Percentiles rank a stretch among this genome's conserved stretches.
Conservation (phyloP, 1,140 invertebrate species). For the Matsumurasca onukii region DNA sequence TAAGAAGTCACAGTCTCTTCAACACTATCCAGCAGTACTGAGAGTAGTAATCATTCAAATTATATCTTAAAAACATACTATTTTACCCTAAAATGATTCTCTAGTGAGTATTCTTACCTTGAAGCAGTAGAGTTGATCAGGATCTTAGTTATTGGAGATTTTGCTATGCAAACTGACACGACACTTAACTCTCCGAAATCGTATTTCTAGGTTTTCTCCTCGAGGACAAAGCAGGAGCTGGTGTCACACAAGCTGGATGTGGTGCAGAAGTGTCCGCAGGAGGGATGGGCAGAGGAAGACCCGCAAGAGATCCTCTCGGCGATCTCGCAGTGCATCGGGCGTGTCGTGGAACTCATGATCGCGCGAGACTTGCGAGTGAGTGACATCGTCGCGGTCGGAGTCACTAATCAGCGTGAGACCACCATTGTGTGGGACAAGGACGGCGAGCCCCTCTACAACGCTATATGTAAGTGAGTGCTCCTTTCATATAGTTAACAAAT, state of each 20-base stretch:
- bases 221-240: constrained; percentile 39
- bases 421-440: constrained; percentile 92
- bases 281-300: constrained; percentile 97
- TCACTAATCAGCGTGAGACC: constrained; percentile 96
- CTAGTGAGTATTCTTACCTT: no score
- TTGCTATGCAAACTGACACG: neutral
- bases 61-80: neutral
- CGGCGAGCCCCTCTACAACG: constrained; percentile 89
- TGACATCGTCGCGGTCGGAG: constrained; percentile 77
- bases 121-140: neutral
- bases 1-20: no score
- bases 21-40: neutral
- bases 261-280: constrained; percentile 66
- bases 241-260: constrained; percentile 83
- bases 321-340: constrained; percentile 50
- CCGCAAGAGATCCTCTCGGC: constrained; percentile 67
- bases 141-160: neutral
- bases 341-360: constrained; percentile 63
- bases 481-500: constrained; percentile 66
- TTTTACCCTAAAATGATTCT: neutral
- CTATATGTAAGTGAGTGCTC: constrained; percentile 95
- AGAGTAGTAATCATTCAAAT: neutral
- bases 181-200: neutral
- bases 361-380: constrained; percentile 84
- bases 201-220: constrained; percentile 35